Evolutionary conservation across 1,140 invertebrate genomes (phyloP).

Genomic region (Armadillidium nasatum): DNA sequence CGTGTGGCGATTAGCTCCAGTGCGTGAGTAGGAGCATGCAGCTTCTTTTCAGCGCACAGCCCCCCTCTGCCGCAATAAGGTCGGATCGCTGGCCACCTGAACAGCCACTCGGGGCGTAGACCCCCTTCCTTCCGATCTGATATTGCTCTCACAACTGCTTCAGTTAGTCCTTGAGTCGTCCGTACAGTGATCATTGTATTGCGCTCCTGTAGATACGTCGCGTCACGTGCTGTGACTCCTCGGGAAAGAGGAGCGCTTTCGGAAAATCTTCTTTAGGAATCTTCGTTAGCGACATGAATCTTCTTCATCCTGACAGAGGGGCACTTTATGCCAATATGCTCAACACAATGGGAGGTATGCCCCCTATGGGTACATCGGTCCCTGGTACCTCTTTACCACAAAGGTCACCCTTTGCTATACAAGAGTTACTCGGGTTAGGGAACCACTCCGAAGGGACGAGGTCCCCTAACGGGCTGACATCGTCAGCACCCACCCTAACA

Average conservation of each 20-base stretch:
- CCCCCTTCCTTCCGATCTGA: constrained; percentile 24
- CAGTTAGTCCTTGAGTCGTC: background rate
- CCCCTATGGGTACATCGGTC: constrained; percentile 33
- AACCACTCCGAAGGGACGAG: constrained; percentile 31
- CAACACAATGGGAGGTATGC: constrained; percentile 29
- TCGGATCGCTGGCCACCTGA: constrained; percentile 42
- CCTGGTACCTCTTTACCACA: constrained; percentile 61
- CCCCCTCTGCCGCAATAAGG: constrained; percentile 38
- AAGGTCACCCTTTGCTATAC: constrained; percentile 83
- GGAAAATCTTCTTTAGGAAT: background rate
- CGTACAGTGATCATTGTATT: background rate
- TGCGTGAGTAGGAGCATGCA: constrained; percentile 34
- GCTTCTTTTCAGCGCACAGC: constrained; percentile 33
- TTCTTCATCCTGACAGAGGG: constrained; percentile 43
- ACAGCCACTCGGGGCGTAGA: constrained; percentile 37
- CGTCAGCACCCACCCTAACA: constrained; percentile 1
- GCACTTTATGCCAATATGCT: constrained; percentile 45
- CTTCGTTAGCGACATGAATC: constrained; percentile 36
- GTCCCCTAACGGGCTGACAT: constrained; percentile 24
- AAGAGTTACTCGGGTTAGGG: constrained; percentile 77
- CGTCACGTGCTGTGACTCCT: background rate
- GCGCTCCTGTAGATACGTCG: background rate
- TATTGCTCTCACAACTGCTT: background rate
- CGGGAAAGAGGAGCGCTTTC: background rate
- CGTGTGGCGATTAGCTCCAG: constrained; percentile 36